phyloP scores from a whole-genome alignment of 2,113 vertebrate species.

The Apus apus region DNA sequence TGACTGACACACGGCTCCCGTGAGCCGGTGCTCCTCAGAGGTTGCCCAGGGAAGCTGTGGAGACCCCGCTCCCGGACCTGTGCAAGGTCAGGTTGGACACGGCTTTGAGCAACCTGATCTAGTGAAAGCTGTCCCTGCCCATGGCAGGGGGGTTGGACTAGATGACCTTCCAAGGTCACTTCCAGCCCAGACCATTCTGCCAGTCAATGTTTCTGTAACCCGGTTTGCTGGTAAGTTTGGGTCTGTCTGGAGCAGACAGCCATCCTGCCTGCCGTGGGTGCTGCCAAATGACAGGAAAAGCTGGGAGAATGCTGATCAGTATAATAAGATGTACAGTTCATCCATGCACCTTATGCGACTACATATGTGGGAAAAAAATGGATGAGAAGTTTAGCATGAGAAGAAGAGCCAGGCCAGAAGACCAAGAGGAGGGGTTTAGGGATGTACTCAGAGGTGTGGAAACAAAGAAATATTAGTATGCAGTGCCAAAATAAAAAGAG shows the following conservation, averaged over 20 bases:
- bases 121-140: background rate
- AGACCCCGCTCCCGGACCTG: background rate
- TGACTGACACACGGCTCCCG: background rate
- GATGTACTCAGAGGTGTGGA: background rate
- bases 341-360: rapidly evolving
- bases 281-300: background rate
- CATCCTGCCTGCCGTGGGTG: rapidly evolving
- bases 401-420: rapidly evolving
- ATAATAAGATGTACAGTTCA: rapidly evolving
- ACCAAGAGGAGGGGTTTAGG: too few species aligned
- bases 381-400: background rate
- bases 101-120: background rate
- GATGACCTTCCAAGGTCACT: background rate
- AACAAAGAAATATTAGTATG: background rate
- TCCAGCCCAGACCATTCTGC: background rate
- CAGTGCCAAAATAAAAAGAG: background rate
- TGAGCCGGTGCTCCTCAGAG: background rate
- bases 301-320: background rate
- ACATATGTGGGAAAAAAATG: rapidly evolving
- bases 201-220: background rate
- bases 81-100: background rate
- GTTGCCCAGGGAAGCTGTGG: background rate
- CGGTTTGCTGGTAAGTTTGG: rapidly evolving
- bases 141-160: rapidly evolving
- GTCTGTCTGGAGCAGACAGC: rapidly evolving